Percentiles rank a stretch among this genome's conserved stretches.
Conservation (phyloP, 2,888 invertebrate species). For the Pseudococcus jackbeardsleyi region DNA sequence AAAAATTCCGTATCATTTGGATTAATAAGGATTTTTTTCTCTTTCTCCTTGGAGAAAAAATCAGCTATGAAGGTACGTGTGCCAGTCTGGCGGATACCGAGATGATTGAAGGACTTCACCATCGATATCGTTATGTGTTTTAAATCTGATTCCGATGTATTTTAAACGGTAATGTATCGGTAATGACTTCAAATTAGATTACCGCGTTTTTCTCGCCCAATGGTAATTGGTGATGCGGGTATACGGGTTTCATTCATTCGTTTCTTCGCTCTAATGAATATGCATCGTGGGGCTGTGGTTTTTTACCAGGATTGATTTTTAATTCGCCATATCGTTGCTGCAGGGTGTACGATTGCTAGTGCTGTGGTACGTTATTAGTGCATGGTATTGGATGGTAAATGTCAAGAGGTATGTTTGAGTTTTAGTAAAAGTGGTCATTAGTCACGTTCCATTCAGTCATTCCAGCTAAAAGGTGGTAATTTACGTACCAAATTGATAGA, state of each 20-base stretch:
- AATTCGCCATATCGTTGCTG: constrained; percentile 8
- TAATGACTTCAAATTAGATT: constrained; percentile 37
- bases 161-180: constrained; percentile 29
- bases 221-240: constrained; percentile 24
- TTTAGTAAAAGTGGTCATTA: not conserved
- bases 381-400: not conserved
- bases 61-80: not conserved
- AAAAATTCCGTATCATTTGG: not conserved
- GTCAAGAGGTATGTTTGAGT: not conserved
- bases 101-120: not conserved
- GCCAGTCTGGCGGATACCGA: not conserved
- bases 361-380: not conserved
- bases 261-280: not conserved
- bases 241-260: constrained; percentile 16
- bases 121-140: not conserved
- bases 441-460: not conserved
- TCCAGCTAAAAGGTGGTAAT: constrained; percentile 8
- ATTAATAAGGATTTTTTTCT: not conserved
- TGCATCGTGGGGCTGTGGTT: not conserved
- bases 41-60: not conserved
- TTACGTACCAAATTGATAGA: not conserved
- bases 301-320: not conserved
- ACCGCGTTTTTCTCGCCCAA: not conserved
- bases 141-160: not conserved
- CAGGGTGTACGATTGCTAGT: not conserved